Evolutionary conservation across 2,888 invertebrate genomes (phyloP).

Genomic region (Drosophila maculinotata): DNA sequence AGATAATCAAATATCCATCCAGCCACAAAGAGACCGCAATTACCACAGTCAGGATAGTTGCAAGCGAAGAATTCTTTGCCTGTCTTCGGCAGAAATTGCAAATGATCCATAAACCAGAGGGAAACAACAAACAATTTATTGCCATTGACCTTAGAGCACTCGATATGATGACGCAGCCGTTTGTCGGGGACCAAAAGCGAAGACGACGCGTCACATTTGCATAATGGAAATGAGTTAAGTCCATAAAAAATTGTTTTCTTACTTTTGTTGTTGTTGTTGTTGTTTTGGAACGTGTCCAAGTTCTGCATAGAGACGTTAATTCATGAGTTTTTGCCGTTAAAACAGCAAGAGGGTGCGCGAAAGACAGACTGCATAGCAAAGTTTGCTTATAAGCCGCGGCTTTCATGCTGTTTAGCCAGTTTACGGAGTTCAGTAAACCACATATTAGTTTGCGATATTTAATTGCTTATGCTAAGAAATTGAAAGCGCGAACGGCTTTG

Average conservation of each 20-base stretch:
- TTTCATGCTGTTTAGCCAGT: constrained; percentile 51
- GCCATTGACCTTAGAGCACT: constrained; percentile 53
- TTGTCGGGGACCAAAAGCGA: constrained; percentile 14
- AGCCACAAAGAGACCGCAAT: background rate
- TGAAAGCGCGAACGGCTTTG: constrained; percentile 26
- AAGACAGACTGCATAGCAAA: constrained; percentile 11
- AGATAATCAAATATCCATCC: background rate
- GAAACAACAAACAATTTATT: constrained; percentile 17
- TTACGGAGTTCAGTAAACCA: constrained; percentile 65
- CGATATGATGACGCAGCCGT: constrained; percentile 38
- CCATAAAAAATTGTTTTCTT: constrained; percentile 23
- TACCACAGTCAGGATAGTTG: background rate
- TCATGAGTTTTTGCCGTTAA: constrained; percentile 60
- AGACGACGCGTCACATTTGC: constrained; percentile 58
- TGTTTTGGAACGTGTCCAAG: constrained; percentile 58
- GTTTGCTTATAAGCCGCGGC: constrained; percentile 18
- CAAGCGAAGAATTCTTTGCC: constrained; percentile 15
- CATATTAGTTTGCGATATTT: constrained; percentile 8
- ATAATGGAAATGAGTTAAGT: constrained; percentile 67
- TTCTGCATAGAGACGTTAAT: constrained; percentile 39
- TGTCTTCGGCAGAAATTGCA: constrained; percentile 8
- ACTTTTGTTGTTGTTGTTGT: too few relatives aligned
- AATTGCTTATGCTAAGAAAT: constrained; percentile 21
- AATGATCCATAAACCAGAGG: constrained; percentile 1
- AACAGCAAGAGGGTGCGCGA: constrained; percentile 12